Conservation (phyloP, 2,113 vertebrate species). For the Tragelaphus imberbis region DNA sequence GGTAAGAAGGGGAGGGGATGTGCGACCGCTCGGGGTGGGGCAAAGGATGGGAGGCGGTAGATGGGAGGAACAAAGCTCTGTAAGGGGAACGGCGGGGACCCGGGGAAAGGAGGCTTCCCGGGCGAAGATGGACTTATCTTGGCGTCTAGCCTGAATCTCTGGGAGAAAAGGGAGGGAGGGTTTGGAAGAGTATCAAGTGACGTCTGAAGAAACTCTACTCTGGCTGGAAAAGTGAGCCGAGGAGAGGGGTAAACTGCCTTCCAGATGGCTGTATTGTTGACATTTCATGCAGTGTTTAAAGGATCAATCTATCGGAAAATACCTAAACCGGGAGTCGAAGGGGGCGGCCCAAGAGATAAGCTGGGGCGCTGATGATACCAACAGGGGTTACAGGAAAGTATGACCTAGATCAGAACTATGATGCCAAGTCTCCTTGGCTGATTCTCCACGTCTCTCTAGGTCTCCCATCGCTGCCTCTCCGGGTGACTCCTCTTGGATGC, state of each 20-base stretch:
- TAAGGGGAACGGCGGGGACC: accelerated
- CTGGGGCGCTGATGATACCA: not conserved
- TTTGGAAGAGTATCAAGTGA: not conserved
- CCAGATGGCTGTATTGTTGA: accelerated
- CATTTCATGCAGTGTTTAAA: too few relatives aligned
- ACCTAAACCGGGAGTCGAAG: too few relatives aligned
- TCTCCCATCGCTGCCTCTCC: not conserved
- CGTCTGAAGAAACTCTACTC: conserved; percentile 4
- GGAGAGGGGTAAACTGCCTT: not conserved
- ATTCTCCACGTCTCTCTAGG: not conserved
- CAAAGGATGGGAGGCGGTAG: not conserved
- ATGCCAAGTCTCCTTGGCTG: not conserved
- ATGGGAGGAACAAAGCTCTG: accelerated
- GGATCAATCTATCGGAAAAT: not conserved
- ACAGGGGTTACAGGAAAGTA: not conserved
- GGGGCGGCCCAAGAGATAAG: not conserved
- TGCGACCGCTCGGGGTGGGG: not conserved
- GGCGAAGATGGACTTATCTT: not conserved
- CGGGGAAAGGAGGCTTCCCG: not conserved
- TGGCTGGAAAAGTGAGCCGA: not conserved
- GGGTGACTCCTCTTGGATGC: not conserved
- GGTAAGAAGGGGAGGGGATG: not conserved
- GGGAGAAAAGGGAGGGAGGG: too few relatives aligned
- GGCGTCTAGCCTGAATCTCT: accelerated
- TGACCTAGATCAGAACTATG: not conserved